Evolutionary conservation across 1,140 invertebrate species (phyloP), one percentile per base, ranked within the genome.

Genomic region (Nebria ingens): DNA sequence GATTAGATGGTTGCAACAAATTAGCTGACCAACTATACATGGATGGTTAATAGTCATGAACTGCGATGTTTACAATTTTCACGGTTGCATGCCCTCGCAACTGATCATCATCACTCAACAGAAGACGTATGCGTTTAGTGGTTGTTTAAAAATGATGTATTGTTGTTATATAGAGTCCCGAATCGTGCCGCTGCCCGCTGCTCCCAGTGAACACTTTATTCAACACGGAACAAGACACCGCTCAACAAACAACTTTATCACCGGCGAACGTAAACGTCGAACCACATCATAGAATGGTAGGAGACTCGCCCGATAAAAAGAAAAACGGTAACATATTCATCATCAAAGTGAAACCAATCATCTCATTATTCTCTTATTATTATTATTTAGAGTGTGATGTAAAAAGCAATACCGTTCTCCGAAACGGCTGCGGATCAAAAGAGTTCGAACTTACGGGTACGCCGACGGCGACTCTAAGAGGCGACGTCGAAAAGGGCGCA

Each of bases 381-480:
- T 45, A 4, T 45, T 54, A 78, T 75, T 25, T 70, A 81, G 79
- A 83, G 76, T 80, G 81, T 83, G 81, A 85, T 85, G 83, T 87
- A 86, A 86, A 85, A 77, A 81, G 78, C 77, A 81, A 85, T 58
- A 62, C 63, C 76, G 79, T 81, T 74, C 40, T 45, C 17, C 78
- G 77, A 77, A 86, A 84, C 81, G 83, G 82, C 77, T 83, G 80
- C 79, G 79, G 79, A 79, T 81, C 81, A 66, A 84, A 83, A 78
- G 79, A 79, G 70, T 75, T 81, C 67, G 81, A 84, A 73, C 79
- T 84, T 29, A 57, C 52, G 22, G 51, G 53, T 25, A 63, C 61
- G 19, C 62, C 72, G 68, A 66, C 64, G 62, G 71, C 62, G 61
- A 71, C 56, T 66, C 38, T 40, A 22, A 55, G 53, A 21, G 53